phyloP scores from a whole-genome alignment of 92 coral and sea anemone species.

The Actinostola sp. region DNA sequence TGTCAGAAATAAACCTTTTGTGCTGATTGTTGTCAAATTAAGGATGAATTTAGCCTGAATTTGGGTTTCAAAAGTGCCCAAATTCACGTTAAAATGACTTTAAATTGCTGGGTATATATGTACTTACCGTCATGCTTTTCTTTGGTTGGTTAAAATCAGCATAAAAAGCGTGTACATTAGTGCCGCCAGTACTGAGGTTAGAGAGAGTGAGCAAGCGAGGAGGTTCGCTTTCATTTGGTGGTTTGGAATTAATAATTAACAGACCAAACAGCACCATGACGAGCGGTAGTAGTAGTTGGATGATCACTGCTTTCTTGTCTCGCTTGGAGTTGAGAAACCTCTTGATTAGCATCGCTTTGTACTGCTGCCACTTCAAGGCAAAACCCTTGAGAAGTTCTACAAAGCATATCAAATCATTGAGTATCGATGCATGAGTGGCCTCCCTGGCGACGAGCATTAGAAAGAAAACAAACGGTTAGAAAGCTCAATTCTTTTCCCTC shows the following conservation, averaged over 20 bases:
- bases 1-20: too few relatives aligned
- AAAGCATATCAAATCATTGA: too few relatives aligned
- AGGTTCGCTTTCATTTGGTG: constrained; percentile 66
- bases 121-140: not conserved
- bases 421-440: too few relatives aligned
- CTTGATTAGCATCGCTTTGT: constrained; percentile 93
- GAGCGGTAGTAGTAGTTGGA: constrained; percentile 82
- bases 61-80: too few relatives aligned
- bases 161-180: constrained; percentile 62
- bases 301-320: constrained; percentile 84
- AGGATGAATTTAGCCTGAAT: too few relatives aligned
- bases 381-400: constrained; percentile 78
- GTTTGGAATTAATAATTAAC: constrained; percentile 54
- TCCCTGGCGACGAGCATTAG: too few relatives aligned
- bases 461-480: too few relatives aligned
- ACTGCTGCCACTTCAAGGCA: constrained; percentile 80
- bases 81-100: too few relatives aligned
- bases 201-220: constrained; percentile 79
- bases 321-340: constrained; percentile 90
- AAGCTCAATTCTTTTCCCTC: too few relatives aligned
- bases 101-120: too few relatives aligned
- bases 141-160: constrained; percentile 63
- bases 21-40: too few relatives aligned
- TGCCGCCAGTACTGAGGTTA: constrained; percentile 75
- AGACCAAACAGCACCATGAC: constrained; percentile 81